These are phyloP conservation scores for Buceros bicornis DNA, from an alignment of 2,797 vertebrate species.

Conservation along the genomic window DNA sequence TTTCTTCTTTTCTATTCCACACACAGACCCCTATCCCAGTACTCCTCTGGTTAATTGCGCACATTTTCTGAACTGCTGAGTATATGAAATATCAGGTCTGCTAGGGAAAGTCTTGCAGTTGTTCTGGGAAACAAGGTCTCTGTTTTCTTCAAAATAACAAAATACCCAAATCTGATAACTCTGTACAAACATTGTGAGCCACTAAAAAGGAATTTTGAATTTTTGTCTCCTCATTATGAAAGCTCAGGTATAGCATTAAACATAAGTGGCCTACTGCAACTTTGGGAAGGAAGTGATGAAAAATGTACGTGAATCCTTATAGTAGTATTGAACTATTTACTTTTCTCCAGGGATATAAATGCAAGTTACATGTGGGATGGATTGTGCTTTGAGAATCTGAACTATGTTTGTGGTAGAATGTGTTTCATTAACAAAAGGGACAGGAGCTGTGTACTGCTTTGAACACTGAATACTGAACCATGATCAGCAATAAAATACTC, in stretches of 20 bases:
- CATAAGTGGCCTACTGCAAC: neutral
- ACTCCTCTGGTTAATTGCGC: slow-evolving; percentile 2
- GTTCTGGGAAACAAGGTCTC: slow-evolving; percentile 26
- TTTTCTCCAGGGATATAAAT: neutral
- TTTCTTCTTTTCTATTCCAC: neutral
- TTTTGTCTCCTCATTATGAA: neutral
- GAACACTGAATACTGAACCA: neutral
- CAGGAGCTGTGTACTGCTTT: neutral
- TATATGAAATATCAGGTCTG: slow-evolving; percentile 43
- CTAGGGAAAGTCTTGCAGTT: slow-evolving; percentile 6
- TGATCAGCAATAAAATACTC: neutral
- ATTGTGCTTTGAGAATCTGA: neutral
- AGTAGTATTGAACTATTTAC: neutral
- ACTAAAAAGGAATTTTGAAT: neutral
- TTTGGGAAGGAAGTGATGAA: neutral
- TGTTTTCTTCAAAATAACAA: neutral
- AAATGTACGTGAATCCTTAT: neutral
- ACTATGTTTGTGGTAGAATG: neutral
- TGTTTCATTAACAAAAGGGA: neutral
- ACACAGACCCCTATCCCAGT: accelerated
- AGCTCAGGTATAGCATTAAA: slow-evolving; percentile 10
- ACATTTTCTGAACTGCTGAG: slow-evolving; percentile 29
- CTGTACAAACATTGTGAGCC: slow-evolving; percentile 11
- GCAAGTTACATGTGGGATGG: neutral
- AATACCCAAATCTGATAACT: neutral